Base-by-base conservation (phyloP, 2,888 invertebrate species). In the Troides helena region DNA sequence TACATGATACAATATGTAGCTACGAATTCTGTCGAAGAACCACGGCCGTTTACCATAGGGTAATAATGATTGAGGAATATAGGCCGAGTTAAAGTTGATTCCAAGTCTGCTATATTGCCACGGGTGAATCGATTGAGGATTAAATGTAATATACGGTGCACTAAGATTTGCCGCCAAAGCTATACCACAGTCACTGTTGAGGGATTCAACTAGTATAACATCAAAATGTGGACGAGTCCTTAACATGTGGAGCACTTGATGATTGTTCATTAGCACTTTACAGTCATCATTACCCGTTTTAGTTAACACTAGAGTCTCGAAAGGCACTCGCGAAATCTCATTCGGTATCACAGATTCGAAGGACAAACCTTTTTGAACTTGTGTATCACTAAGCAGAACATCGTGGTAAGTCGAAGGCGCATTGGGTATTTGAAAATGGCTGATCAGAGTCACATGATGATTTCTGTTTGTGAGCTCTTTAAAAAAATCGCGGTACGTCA, bases 121-220 rank as follows among this genome's bases (percentile, higher is more conserved):
- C 0, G 94, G 90, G 80, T 93, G 92, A 62, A 93, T 76, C 56
- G 92, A 88, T 72, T 93, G 93, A 0, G 94, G 93, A 66, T 93
- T 94, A 64, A 95, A 81, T 0, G 93, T 90, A 39, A 96, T 93
- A 72, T 94, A 93, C 0, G 96, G 96, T 0, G 94, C 94, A 76
- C 94, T 92, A 58, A 96, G 93, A 82, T 95, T 94, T 76, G 95
- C 93, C 8, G 94, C 95, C 72, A 97, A 88, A 39, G 95, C 95
- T 77, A 96, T 84, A 77, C 94, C 94, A 78, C 97, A 96, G 80
- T 97, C 96, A 53, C 95, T 94, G 78, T 96, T 96, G 84, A 96
- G 96, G 67, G 94, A 94, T 82, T 97, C 96, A 73, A 95, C 93
- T 36, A 97, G 78, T 56, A 97, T 93, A 12, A 96, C 86, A 81